Percentiles rank a stretch among this genome's conserved stretches.
Evolutionary conservation across 2,888 invertebrate genomes (phyloP).

Genomic region (Drosophila mimetica): DNA sequence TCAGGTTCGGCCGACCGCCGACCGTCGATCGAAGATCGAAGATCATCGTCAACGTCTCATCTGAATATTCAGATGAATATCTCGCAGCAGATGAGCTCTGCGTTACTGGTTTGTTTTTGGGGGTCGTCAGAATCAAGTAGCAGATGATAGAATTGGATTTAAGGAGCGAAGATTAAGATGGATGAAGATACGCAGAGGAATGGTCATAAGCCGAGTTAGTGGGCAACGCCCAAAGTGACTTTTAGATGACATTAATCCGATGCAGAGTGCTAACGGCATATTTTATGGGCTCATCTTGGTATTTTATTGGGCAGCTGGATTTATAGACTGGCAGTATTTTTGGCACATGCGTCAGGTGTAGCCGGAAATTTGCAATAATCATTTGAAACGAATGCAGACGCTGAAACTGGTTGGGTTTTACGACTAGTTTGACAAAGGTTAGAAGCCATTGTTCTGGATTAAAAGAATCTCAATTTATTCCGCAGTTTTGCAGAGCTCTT

Average conservation of each 20-base stretch:
- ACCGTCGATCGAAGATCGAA: constrained; percentile 6
- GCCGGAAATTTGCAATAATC: constrained; percentile 45
- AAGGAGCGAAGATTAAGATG: constrained; percentile 5
- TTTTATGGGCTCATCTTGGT: constrained; percentile 16
- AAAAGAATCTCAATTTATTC: constrained; percentile 2
- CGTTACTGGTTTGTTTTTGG: constrained; percentile 23
- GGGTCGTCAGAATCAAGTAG: constrained; percentile 38
- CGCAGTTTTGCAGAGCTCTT: constrained; percentile 4
- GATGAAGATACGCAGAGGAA: constrained; percentile 11
- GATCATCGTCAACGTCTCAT: constrained; percentile 30
- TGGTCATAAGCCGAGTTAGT: neutral
- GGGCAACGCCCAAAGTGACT: constrained; percentile 26
- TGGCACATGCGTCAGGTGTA: constrained; percentile 34
- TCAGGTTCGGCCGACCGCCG: too few species aligned
- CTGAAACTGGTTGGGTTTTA: constrained; percentile 38
- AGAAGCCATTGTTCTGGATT: constrained; percentile 39
- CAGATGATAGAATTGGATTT: constrained; percentile 22
- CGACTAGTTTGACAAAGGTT: constrained; percentile 29
- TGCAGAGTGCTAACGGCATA: constrained; percentile 29
- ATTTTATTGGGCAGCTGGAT: constrained; percentile 16
- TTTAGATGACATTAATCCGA: constrained; percentile 38
- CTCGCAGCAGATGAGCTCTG: constrained; percentile 2
- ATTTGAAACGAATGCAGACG: constrained; percentile 26
- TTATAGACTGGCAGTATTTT: constrained; percentile 17
- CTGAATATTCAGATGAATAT: constrained; percentile 42